Conservation (phyloP, 2,797 vertebrate species). For the Catostomus latipinnis region DNA sequence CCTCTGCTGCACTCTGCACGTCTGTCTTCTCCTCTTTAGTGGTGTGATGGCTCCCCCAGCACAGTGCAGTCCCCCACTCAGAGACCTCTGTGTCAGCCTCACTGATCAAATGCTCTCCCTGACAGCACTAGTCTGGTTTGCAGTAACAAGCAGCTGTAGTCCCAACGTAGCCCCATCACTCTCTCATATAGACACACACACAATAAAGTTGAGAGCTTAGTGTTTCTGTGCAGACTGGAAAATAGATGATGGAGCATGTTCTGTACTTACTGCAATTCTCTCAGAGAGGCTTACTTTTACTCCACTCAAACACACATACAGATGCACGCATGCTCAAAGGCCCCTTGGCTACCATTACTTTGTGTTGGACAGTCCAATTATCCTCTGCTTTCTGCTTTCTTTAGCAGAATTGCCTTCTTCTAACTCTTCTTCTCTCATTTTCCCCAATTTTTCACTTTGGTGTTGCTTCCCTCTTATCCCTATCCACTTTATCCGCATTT, state of each 20-base stretch:
- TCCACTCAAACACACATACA: constrained; percentile 46
- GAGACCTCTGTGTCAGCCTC: constrained; percentile 59
- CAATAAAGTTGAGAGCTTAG: constrained; percentile 57
- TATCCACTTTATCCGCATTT: neutral
- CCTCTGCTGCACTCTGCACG: constrained; percentile 44
- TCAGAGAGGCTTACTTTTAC: constrained; percentile 52
- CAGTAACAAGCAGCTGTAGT: constrained; percentile 67
- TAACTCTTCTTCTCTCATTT: constrained; percentile 43
- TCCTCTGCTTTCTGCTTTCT: constrained; percentile 72
- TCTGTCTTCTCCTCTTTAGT: constrained; percentile 56
- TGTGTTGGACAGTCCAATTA: constrained; percentile 80
- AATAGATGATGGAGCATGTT: constrained; percentile 65
- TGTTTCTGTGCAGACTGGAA: constrained; percentile 57
- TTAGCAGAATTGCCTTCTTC: constrained; percentile 59
- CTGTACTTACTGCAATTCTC: constrained; percentile 56
- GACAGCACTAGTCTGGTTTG: constrained; percentile 72
- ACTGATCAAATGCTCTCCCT: constrained; percentile 76
- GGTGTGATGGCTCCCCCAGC: constrained; percentile 52
- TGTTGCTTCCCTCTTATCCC: constrained; percentile 34
- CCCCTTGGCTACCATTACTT: constrained; percentile 78
- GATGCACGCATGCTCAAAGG: constrained; percentile 33
- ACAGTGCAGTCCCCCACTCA: constrained; percentile 52
- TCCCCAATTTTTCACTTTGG: constrained; percentile 56
- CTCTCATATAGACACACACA: constrained; percentile 51
- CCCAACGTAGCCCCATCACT: constrained; percentile 72